Base-by-base conservation (phyloP, 2,888 invertebrate genomes). In the Heliconius charithonia region DNA sequence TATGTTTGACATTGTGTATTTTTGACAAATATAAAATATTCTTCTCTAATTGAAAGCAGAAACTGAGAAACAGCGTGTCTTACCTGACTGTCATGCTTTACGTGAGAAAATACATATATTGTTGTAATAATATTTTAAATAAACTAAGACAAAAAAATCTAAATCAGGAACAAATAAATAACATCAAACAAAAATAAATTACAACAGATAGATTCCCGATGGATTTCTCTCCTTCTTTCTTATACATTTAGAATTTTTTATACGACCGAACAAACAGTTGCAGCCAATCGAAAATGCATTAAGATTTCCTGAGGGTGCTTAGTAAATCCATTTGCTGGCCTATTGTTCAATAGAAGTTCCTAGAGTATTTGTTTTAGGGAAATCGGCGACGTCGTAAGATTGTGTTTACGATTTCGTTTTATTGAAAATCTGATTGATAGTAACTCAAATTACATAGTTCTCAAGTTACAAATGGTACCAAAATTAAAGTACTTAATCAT, bases 381-480 rank as follows among this genome's bases (percentile, higher is more conserved):
- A 75, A 71, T 71, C 75, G 51, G 32, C 41, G 45, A 74, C 56
- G 56, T 66, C 78, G 76, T 82, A 79, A 80, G 77, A 76, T 77
- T 65, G 73, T 77, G 78, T 83, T 81, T 80, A 83, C 80, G 75
- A 79, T 77, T 70, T 82, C 66, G 78, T 80, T 79, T 74, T 79
- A 75, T 80, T 70, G 65, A 51, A 69, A 76, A 32, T 81, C 66
- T 80, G 76, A 84, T 86, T 85, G 83, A 81, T 80, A 84, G 79
- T 75, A 9, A 62, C 56, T 76, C 67, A 19, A 25, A 32, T 76
- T 79, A 71, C 37, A 73, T 62, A 41, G 25, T 27, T 70, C 66
- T 72, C 32, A 25, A 37, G 41, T 75, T 79, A 59, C 72, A 71
- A 19, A 56, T 56, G 9, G 9, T 56, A 56, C n/a, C 4, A 62